phyloP scores from a whole-genome alignment of 92 coral and sea anemone genomes.

The Bergia sp. region DNA sequence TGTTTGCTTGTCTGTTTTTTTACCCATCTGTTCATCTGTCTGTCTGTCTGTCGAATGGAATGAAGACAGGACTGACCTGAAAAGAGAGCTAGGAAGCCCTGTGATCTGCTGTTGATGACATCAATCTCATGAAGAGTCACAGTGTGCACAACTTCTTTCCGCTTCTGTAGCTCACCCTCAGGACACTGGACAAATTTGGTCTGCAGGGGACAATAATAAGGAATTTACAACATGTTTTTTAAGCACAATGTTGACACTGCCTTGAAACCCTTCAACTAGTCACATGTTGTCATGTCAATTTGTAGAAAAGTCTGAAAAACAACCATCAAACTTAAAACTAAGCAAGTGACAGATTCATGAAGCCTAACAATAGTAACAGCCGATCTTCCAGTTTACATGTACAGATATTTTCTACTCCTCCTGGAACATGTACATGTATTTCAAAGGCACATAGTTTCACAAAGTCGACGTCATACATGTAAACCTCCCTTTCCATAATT shows the following conservation, averaged over 20 bases:
- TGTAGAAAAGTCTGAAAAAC: no score
- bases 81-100: slow-evolving; percentile 95
- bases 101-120: slow-evolving; percentile 99
- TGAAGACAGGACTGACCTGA: slow-evolving; percentile 65
- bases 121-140: slow-evolving; percentile 96
- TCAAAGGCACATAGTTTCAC: no score
- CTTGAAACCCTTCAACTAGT: no score
- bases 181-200: slow-evolving; percentile 99
- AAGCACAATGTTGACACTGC: not conserved
- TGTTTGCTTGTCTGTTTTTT: not conserved
- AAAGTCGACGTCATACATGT: no score
- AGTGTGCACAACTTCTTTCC: slow-evolving; percentile 98
- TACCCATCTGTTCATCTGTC: not conserved
- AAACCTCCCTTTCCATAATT: no score
- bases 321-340: no score
- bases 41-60: not conserved
- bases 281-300: no score
- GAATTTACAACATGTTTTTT: not conserved
- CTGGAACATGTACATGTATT: no score
- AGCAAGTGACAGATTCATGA: no score
- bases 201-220: slow-evolving; percentile 40
- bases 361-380: no score
- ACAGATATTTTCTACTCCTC: no score
- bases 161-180: slow-evolving; percentile 95
- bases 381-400: no score